phyloP scores from a whole-genome alignment of 92 coral and sea anemone species.

The Zoanthus gigantus region DNA sequence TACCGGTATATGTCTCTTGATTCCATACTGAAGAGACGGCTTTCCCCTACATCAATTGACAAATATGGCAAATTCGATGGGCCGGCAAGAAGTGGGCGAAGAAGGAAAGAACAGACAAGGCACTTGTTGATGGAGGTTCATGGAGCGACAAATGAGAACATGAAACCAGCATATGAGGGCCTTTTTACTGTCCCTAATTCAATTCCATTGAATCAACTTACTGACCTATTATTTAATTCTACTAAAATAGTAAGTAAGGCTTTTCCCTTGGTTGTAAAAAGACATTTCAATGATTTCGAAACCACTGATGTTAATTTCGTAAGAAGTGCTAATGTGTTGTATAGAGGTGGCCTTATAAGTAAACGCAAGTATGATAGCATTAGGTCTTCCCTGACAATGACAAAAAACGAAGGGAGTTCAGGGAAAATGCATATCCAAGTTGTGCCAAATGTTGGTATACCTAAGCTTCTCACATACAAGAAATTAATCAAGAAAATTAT shows the following conservation, averaged over 20 bases:
- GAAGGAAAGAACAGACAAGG: neutral
- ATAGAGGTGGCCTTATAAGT: constrained; percentile 3
- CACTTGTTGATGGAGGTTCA: neutral
- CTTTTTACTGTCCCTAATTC: neutral
- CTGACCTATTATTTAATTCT: neutral
- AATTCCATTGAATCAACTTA: neutral
- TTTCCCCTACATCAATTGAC: too few relatives aligned
- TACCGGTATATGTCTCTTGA: too few relatives aligned
- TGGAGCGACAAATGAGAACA: neutral
- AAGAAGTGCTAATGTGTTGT: neutral
- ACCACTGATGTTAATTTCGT: neutral
- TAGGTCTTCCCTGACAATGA: constrained; percentile 50
- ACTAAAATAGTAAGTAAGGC: neutral
- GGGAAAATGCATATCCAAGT: neutral
- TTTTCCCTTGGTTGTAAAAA: neutral
- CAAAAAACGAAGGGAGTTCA: neutral
- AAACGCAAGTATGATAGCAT: constrained; percentile 43
- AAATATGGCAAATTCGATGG: too few relatives aligned
- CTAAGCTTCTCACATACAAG: neutral
- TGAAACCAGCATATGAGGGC: neutral
- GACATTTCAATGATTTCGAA: neutral
- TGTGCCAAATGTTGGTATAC: neutral
- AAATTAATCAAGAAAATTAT: neutral
- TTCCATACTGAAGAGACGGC: too few relatives aligned
- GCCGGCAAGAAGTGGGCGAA: neutral